Evolutionary conservation across 2,888 invertebrate genomes (phyloP).

Genomic region (Steinernema hermaphroditum): DNA sequence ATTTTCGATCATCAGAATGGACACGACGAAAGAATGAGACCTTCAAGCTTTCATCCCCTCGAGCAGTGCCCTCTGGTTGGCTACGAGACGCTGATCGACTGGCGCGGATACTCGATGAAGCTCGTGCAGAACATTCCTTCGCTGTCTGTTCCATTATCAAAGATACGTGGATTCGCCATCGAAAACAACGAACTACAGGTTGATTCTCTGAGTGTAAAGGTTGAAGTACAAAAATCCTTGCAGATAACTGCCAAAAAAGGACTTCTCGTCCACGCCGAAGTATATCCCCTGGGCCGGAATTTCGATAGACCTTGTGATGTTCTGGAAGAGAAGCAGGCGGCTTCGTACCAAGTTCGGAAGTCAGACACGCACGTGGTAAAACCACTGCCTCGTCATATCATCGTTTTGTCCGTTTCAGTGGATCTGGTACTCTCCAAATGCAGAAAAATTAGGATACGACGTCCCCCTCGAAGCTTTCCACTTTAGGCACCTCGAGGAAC

Average conservation of each 20-base stretch:
- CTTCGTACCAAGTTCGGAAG: neutral
- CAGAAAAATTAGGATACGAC: neutral
- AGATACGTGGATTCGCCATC: neutral
- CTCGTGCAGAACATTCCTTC: neutral
- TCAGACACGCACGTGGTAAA: neutral
- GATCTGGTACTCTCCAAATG: neutral
- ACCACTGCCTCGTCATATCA: neutral
- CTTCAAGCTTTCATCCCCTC: neutral
- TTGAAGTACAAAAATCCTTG: too few relatives aligned
- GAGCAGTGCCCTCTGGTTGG: neutral
- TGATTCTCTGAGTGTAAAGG: too few relatives aligned
- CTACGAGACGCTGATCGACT: neutral
- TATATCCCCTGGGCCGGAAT: neutral
- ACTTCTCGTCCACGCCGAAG: neutral
- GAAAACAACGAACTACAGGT: neutral
- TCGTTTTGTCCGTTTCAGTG: neutral
- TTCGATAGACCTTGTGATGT: neutral
- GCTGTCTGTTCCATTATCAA: neutral
- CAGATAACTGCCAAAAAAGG: neutral
- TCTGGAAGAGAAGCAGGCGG: neutral
- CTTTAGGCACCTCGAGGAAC: neutral
- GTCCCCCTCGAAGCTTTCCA: neutral
- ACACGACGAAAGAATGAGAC: neutral
- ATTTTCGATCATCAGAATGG: neutral
- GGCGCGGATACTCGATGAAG: neutral